Evolutionary conservation across 2,888 invertebrate genomes (phyloP).

Genomic region (Drosophila meridiana): DNA sequence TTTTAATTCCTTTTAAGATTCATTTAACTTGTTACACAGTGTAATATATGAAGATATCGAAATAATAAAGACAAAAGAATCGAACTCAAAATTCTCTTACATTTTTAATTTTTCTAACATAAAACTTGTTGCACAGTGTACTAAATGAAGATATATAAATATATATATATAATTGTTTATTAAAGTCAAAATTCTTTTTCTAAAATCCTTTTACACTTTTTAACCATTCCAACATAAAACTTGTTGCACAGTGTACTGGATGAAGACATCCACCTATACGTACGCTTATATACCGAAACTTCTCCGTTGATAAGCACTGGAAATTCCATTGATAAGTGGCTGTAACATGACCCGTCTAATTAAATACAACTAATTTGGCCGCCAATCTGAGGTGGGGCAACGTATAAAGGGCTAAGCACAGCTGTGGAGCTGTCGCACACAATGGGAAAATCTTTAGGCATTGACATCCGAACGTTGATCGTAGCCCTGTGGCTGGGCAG

Average conservation of each 20-base stretch:
- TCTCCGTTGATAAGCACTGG: constrained; percentile 53
- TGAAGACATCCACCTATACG: background rate
- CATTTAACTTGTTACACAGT: too few species aligned
- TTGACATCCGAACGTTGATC: constrained; percentile 36
- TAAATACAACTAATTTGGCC: constrained; percentile 68
- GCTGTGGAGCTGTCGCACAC: constrained; percentile 39
- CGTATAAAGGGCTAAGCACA: constrained; percentile 69
- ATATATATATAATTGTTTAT: too few species aligned
- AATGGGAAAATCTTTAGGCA: constrained; percentile 53
- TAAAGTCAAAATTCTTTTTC: too few species aligned
- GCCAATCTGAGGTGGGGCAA: constrained; percentile 25
- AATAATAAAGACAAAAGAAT: too few species aligned
- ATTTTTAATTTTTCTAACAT: too few species aligned
- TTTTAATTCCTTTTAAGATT: too few species aligned
- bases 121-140: background rate
- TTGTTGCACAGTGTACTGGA: background rate
- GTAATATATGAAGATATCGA: too few species aligned
- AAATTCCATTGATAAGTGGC: constrained; percentile 49
- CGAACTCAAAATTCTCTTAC: too few species aligned
- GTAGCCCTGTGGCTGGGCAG: constrained; percentile 9
- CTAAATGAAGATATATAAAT: background rate
- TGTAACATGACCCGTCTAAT: constrained; percentile 64
- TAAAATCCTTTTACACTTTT: too few species aligned
- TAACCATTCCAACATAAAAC: too few species aligned
- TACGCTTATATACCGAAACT: constrained; percentile 32